Evolutionary conservation across 2,113 vertebrate species (phyloP), one percentile per base, ranked within the genome.

Genomic region (Vicugna pacos): DNA sequence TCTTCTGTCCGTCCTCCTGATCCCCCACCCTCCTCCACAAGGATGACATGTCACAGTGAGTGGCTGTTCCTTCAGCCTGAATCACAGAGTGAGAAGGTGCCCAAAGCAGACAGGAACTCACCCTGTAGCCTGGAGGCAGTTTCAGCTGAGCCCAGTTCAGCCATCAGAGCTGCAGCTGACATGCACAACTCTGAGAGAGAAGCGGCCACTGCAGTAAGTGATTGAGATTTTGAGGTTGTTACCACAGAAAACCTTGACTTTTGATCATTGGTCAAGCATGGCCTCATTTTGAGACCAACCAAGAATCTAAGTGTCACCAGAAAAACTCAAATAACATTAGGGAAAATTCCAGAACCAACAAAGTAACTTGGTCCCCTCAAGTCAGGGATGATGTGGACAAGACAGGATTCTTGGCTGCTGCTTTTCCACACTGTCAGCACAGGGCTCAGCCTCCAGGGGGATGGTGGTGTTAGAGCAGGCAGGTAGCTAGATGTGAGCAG

Each of bases 281-380:
- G 30, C 16, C 24, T 80, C 26, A 58, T 69, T 93, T 80, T 94
- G 56, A 97, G 38, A 89, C 12, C 17, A 89, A 86, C 28, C 35
- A 38, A 97, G 9, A 89, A 5, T 60, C 58, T 54, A 60, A 80
- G 9, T 60, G 17, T 86, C 62, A 77, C 72, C 72, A 91, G 70
- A 94, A 65, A 84, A 96, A 83, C 16, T 92, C 80, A 88, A 30
- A 84, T 88, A 62, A 90, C 8, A 73, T 42, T 76, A 91, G 56
- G 75, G 60, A 90, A 94, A 92, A 89, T 82, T 94, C 62, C 54
- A 89, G 75, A 93, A 89, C 19, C 22, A 95, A 69, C 35, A 35
- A 96, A 67, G 17, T 60, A 93, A 94, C 20, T 26, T 69, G 38
- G 1, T 76, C 75, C 48, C 20, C 38, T 93, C 16, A 77, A 89